Base-by-base conservation (phyloP, 2,797 vertebrate genomes). In the Microctenopoma stevenorrisi region DNA sequence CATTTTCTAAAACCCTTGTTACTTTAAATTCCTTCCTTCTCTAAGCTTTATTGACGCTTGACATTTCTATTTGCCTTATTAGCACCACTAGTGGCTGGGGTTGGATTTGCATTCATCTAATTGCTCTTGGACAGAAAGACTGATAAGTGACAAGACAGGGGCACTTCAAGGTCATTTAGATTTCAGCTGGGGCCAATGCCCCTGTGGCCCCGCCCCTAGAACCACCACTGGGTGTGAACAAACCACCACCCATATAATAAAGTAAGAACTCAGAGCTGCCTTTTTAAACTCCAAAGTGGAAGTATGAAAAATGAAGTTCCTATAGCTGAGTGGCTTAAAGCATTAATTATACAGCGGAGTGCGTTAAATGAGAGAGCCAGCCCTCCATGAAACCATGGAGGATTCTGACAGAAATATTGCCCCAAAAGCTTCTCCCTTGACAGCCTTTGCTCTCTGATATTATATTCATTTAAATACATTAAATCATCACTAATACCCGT, bases 401-500 rank as follows among this genome's bases (percentile, higher is more conserved):
- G 86, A 88, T 84, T 87, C 72, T 85, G 87, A 89, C 87, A 88
- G 86, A 89, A 91, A 85, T 81, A 87, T 84, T 71, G 73, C 84
- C 85, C 84, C 63, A 38, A 78, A 88, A 89, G 86, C 82, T 57
- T 86, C 78, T 91, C 86, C 82, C 81, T 16, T 72, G 86, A 81
- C 83, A 85, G 79, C 72, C 74, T 81, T 46, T 3, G 25, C 16
- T 35, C 81, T 81, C 81, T 73, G 81, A 86, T 89, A 90, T 81
- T 87, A 89, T 90, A 90, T 90, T 91, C 76, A 91, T 92, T 91
- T 90, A 88, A 90, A 91, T 91, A 90, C 83, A 92, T 92, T 89
- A 89, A 92, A 88, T 88, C 77, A 78, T 85, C 82, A 79, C 82
- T 85, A 88, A 86, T 79, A 85, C 80, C 86, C 88, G n/a, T 79